phyloP scores from a whole-genome alignment of 2,113 vertebrate species.

The Excalfactoria chinensis region DNA sequence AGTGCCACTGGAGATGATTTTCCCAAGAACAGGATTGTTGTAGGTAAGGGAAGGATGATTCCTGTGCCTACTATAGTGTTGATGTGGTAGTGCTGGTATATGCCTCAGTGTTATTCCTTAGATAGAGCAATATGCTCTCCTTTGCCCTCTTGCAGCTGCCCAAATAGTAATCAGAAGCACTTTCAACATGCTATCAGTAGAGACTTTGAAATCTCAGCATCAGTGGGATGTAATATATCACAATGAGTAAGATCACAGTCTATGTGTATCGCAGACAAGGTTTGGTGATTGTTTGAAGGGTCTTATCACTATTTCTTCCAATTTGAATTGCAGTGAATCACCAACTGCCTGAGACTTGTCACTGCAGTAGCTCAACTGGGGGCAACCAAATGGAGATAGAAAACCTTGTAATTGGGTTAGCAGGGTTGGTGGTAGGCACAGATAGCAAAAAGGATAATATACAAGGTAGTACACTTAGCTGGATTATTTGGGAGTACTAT shows the following conservation, averaged over 20 bases:
- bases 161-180: background rate
- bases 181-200: background rate
- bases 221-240: background rate
- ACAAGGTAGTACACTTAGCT: background rate
- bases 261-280: background rate
- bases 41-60: background rate
- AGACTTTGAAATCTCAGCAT: background rate
- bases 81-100: background rate
- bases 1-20: background rate
- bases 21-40: background rate
- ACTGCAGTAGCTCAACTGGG: background rate
- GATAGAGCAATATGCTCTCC: background rate
- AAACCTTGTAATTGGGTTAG: background rate
- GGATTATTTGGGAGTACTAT: background rate
- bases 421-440: background rate
- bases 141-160: background rate
- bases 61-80: background rate
- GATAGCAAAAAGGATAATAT: background rate
- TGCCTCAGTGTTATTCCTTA: background rate
- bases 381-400: background rate
- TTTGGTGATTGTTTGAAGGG: background rate
- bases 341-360: background rate
- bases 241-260: background rate
- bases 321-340: background rate
- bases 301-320: background rate